These are phyloP conservation scores for Tetragnatha versicolor DNA, from an alignment of 1,140 invertebrate genomes.

Conservation along the genomic window DNA sequence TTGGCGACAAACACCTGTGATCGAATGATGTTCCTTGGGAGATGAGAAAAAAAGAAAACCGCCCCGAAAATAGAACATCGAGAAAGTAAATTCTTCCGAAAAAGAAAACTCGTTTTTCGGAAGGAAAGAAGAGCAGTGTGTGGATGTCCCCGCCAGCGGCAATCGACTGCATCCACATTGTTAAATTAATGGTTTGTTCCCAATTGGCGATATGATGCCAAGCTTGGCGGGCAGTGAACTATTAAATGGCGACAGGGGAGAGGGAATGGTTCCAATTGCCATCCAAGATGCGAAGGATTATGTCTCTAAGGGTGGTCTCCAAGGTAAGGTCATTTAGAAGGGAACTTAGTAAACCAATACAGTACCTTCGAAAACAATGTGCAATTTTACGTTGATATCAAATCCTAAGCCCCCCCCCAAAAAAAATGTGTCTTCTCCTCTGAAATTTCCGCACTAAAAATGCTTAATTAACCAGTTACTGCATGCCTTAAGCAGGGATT, in stretches of 20 bases:
- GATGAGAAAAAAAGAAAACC: not conserved
- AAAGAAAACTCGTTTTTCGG: not conserved
- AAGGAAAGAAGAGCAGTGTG: too few relatives aligned
- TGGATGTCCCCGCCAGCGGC: conserved; percentile 7
- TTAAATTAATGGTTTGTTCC: not conserved
- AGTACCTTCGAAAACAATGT: not conserved
- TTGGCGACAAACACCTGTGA: conserved; percentile 7
- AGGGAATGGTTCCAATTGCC: conserved; percentile 24
- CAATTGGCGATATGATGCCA: conserved; percentile 15
- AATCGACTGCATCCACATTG: not conserved
- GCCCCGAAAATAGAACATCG: conserved; percentile 14
- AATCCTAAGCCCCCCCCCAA: too few relatives aligned
- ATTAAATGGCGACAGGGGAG: conserved; percentile 8
- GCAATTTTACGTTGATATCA: too few relatives aligned
- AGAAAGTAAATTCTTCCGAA: conserved; percentile 3
- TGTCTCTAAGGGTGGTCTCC: not conserved
- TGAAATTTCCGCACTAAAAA: too few relatives aligned
- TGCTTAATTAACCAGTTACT: too few relatives aligned
- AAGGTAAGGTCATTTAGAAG: conserved; percentile 14
- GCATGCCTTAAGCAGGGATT: too few relatives aligned
- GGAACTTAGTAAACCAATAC: not conserved
- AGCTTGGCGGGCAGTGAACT: conserved; percentile 22
- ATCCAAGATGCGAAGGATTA: conserved; percentile 1
- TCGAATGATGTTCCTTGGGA: not conserved
- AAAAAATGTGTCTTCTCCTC: too few relatives aligned